Conservation (phyloP, 37 sponge, comb jelly and placozoan species). For the Petrosia ficiformis region DNA sequence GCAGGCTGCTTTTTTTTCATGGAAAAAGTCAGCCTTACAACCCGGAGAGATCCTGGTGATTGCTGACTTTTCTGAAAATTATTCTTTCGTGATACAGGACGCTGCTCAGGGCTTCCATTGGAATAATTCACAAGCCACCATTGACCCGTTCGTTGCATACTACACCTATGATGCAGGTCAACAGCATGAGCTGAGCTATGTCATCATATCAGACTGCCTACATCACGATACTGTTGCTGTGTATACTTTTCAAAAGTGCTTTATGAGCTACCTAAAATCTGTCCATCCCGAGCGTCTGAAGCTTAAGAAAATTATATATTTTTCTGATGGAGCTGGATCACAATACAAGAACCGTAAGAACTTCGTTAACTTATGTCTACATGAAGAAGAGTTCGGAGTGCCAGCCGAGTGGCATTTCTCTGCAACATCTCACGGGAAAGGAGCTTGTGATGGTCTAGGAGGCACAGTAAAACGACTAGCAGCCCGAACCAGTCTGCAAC, state of each 20-base stretch:
- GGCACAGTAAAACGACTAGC: conserved; percentile 55
- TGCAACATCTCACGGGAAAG: conserved; percentile 68
- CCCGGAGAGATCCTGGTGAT: not conserved
- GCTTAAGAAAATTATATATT: conserved; percentile 33
- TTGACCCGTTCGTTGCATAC: conserved; percentile 41
- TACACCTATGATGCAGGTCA: conserved; percentile 14
- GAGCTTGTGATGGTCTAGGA: conserved; percentile 63
- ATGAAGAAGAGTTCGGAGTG: conserved; percentile 54
- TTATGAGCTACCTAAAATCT: too few species aligned
- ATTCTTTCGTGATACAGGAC: conserved; percentile 54
- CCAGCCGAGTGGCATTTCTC: conserved; percentile 57
- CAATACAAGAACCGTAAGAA: conserved; percentile 57
- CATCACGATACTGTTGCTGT: conserved; percentile 47
- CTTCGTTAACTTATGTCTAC: conserved; percentile 43
- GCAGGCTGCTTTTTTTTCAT: conserved; percentile 30
- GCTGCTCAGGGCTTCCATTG: conserved; percentile 54
- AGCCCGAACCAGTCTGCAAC: conserved; percentile 57
- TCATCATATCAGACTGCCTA: conserved; percentile 41
- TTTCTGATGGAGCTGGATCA: conserved; percentile 40
- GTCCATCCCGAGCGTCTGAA: too few species aligned
- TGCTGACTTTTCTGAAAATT: conserved; percentile 51
- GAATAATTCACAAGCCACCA: conserved; percentile 57
- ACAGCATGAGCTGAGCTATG: conserved; percentile 30
- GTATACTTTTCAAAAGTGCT: conserved; percentile 4
- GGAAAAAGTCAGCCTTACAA: conserved; percentile 6